Conservation (phyloP, 1,140 invertebrate genomes). For the Eumeta japonica region DNA sequence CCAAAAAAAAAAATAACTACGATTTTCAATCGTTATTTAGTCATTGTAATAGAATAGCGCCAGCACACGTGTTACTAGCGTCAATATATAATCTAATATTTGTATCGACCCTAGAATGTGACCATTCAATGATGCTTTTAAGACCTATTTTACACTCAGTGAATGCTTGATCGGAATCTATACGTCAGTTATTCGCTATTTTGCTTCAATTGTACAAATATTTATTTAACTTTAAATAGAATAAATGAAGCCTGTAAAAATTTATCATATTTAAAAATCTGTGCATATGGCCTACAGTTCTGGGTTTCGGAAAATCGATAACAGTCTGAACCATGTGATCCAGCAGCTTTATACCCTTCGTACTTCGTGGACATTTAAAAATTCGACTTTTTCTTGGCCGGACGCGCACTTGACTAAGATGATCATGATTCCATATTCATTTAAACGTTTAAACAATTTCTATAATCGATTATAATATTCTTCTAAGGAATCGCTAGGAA, state of each 20-base stretch:
- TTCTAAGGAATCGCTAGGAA: slow-evolving; percentile 11
- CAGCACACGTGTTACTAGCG: too few relatives aligned
- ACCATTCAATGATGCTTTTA: too few relatives aligned
- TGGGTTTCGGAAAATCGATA: slow-evolving; percentile 11
- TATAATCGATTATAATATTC: slow-evolving; percentile 11
- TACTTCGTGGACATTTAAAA: slow-evolving; percentile 20
- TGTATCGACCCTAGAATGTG: too few relatives aligned
- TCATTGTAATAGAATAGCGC: too few relatives aligned
- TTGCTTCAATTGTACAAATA: not conserved
- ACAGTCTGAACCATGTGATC: slow-evolving; percentile 22
- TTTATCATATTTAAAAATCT: slow-evolving; percentile 34
- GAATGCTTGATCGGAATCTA: too few relatives aligned
- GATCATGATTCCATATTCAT: slow-evolving; percentile 10
- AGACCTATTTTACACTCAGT: slow-evolving; percentile 4
- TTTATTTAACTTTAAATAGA: slow-evolving; percentile 10
- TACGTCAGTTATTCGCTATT: too few relatives aligned
- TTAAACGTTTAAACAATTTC: slow-evolving; percentile 10
- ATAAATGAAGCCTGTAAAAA: slow-evolving; percentile 30
- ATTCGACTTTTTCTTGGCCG: slow-evolving; percentile 11
- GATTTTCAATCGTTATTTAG: too few relatives aligned
- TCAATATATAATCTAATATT: too few relatives aligned
- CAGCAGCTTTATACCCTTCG: slow-evolving; percentile 20
- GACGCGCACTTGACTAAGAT: slow-evolving; percentile 16
- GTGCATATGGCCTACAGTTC: slow-evolving; percentile 17
- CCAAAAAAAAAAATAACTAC: too few relatives aligned